Percentiles rank a stretch among this genome's conserved stretches.
Evolutionary conservation across 1,140 invertebrate genomes (phyloP).

Genomic region (Cyrtorhinus lividipennis): DNA sequence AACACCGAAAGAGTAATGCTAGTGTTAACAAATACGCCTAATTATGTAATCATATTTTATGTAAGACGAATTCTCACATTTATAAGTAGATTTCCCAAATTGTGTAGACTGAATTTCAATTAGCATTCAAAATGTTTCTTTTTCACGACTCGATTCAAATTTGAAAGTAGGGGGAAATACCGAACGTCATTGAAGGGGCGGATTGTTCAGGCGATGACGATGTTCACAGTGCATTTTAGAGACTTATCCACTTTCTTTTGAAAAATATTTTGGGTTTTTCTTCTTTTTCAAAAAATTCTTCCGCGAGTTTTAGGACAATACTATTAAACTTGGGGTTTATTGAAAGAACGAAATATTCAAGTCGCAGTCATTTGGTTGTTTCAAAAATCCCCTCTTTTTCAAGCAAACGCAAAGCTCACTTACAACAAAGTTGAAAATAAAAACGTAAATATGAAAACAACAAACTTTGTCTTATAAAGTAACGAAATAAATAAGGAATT

Average conservation of each 20-base stretch:
- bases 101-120: not conserved
- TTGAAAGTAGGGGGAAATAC: too few relatives aligned
- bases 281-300: not conserved
- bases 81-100: not conserved
- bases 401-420: not conserved
- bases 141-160: not conserved
- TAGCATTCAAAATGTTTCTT: not conserved
- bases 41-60: conserved; percentile 1
- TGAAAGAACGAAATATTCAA: not conserved
- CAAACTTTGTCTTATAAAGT: too few relatives aligned
- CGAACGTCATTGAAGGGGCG: too few relatives aligned
- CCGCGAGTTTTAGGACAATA: too few relatives aligned
- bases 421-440: not conserved
- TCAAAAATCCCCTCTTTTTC: not conserved
- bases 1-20: conserved; percentile 19
- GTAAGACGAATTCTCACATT: conserved; percentile 1
- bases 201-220: conserved; percentile 14
- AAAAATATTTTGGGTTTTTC: conserved; percentile 12
- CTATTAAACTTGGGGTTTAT: not conserved
- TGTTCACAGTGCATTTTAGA: conserved; percentile 20
- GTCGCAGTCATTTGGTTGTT: not conserved
- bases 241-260: conserved; percentile 2
- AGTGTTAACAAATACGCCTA: conserved; percentile 20
- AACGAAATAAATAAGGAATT: too few relatives aligned
- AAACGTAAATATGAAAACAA: too few relatives aligned